phyloP scores from a whole-genome alignment of 2,797 vertebrate genomes.

The Onychomys torridus region DNA sequence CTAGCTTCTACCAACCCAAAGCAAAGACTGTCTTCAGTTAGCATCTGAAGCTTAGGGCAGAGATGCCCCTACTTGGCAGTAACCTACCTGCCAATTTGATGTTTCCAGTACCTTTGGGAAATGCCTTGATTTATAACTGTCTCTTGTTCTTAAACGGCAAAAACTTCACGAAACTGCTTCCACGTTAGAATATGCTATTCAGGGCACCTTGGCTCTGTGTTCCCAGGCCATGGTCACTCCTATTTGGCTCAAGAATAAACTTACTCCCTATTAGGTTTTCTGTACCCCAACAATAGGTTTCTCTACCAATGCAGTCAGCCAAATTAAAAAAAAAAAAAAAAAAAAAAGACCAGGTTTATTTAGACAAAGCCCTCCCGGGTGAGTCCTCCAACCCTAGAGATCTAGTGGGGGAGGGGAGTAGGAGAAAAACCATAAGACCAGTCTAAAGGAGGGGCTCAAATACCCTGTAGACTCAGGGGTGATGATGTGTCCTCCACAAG shows the following conservation, averaged over 20 bases:
- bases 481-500: no score
- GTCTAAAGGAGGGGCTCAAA: no score
- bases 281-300: no score
- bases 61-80: background rate
- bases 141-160: background rate
- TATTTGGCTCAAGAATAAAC: background rate
- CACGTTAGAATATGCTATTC: background rate
- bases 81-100: background rate
- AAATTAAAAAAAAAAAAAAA: no score
- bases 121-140: background rate
- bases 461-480: no score
- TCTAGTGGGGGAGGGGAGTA: no score
- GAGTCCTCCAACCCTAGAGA: no score
- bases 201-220: background rate
- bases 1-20: background rate
- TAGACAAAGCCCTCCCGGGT: no score
- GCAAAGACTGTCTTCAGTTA: background rate
- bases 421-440: no score
- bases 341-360: no score
- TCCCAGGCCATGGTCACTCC: background rate
- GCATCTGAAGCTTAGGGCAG: background rate
- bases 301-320: no score
- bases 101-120: background rate
- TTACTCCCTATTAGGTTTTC: background rate
- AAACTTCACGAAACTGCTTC: background rate